Percentiles rank a stretch among this genome's conserved stretches.
phyloP scores from a whole-genome alignment of 2,888 invertebrate species.

The Dorcus hopei region DNA sequence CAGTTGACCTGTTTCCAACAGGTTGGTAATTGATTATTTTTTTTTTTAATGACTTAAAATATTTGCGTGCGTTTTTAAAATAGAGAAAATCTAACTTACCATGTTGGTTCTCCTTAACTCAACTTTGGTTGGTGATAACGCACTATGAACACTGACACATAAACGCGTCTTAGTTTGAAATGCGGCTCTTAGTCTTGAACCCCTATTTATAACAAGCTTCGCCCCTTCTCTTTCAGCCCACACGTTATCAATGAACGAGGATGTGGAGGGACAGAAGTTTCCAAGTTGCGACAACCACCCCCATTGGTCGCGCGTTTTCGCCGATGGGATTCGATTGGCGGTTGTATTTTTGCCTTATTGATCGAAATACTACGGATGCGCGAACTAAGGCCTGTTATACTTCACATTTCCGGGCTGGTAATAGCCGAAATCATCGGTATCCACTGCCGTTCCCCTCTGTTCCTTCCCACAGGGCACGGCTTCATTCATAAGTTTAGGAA shows the following conservation, averaged over 20 bases:
- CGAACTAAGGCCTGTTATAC: constrained; percentile 25
- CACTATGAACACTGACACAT: constrained; percentile 3
- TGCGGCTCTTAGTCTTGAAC: constrained; percentile 38
- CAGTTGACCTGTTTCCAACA: too few species aligned
- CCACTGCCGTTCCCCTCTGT: constrained; percentile 23
- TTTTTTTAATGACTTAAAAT: neutral
- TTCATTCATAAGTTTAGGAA: constrained; percentile 40
- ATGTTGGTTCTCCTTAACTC: constrained; percentile 2
- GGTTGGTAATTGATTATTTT: neutral
- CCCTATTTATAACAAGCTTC: constrained; percentile 47
- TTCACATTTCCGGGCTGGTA: constrained; percentile 31
- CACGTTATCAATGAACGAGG: constrained; percentile 65
- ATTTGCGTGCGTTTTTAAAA: neutral
- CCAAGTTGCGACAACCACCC: constrained; percentile 39
- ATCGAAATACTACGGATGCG: constrained; percentile 39
- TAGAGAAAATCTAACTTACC: constrained; percentile 13
- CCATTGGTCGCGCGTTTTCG: constrained; percentile 41
- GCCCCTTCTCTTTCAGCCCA: constrained; percentile 56
- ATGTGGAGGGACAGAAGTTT: constrained; percentile 40
- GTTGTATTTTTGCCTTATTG: constrained; percentile 37
- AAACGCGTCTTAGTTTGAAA: constrained; percentile 27
- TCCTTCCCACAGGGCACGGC: constrained; percentile 22
- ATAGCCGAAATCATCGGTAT: constrained; percentile 35
- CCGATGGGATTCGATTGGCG: constrained; percentile 39
- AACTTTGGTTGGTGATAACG: neutral